Base-by-base conservation (phyloP, 2,888 invertebrate genomes). In the Tinea trinotella region DNA sequence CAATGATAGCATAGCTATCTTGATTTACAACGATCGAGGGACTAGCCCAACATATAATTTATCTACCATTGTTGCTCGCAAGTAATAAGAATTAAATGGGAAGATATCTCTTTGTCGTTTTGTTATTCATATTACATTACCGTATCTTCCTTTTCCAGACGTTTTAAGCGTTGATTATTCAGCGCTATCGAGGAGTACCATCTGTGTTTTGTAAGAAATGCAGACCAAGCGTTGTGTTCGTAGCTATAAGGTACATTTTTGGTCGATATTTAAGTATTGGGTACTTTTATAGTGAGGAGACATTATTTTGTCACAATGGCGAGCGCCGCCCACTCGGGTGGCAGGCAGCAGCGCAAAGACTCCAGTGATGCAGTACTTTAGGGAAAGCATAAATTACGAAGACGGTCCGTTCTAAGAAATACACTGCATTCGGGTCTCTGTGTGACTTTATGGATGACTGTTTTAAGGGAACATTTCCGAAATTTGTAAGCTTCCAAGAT, bases 81-180 rank as follows among this genome's bases (percentile, higher is more conserved):
- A 70, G 72, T 76, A 76, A 76, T 79, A 77, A 78, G 83, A 84
- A 81, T 81, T 79, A 83, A 81, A 81, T 81, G 74, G 74, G 68
- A 74, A 82, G 82, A 79, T 76, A 76, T 81, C 80, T 80, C 73
- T 24, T 36, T 74, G 78, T 81, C 81, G 79, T 80, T 83, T 84
- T 82, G 79, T 80, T 85, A 85, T 85, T 84, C 84, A 84, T 84
- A 83, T 82, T 76, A 77, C 79, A 79, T 84, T 84, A 80, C 79
- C 75, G 80, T 83, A 84, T 85, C 83, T 83, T 84, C 81, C 83
- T 79, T 82, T 83, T 82, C 81, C 78, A 82, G 83, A 81, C 82
- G 80, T 83, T 84, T 80, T 80, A 83, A 83, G 81, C 81, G 84
- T 84, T 85, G 85, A 84, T 85, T 85, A 85, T 85, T 83, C 83